phyloP scores from a whole-genome alignment of 2,113 vertebrate species.

The Pollimyrus isidori region DNA sequence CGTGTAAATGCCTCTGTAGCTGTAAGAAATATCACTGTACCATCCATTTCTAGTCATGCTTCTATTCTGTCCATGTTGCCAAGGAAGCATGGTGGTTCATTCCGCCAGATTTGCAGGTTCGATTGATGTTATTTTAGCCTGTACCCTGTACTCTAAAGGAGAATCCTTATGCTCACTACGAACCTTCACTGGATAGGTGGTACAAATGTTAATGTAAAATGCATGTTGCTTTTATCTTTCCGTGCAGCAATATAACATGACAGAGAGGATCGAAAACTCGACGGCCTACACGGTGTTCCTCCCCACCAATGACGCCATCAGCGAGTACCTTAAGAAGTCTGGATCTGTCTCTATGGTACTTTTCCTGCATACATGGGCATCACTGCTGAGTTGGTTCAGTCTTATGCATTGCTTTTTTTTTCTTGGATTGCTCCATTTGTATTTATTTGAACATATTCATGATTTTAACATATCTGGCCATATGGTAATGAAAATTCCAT shows the following conservation, averaged over 20 bases:
- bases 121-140: background rate
- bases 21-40: background rate
- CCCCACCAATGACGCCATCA: constrained; percentile 70
- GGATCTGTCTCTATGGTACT: constrained; percentile 61
- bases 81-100: background rate
- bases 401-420: background rate
- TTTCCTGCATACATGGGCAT: constrained; percentile 13
- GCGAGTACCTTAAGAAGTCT: constrained; percentile 61
- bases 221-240: background rate
- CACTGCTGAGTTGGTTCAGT: background rate
- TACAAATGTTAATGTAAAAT: too few relatives aligned
- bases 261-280: constrained; percentile 58
- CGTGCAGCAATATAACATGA: constrained; percentile 72
- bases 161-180: background rate
- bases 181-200: background rate
- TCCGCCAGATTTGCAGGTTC: background rate
- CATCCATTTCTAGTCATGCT: background rate
- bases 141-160: background rate
- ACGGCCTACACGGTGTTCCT: constrained; percentile 76
- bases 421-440: background rate
- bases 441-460: background rate
- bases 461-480: background rate
- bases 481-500: background rate
- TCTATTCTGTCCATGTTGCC: background rate
- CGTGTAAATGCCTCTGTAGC: background rate